Percentiles rank a stretch among this genome's conserved stretches.
phyloP scores from a whole-genome alignment of 2,888 invertebrate species.

The Dynastes grantii region DNA sequence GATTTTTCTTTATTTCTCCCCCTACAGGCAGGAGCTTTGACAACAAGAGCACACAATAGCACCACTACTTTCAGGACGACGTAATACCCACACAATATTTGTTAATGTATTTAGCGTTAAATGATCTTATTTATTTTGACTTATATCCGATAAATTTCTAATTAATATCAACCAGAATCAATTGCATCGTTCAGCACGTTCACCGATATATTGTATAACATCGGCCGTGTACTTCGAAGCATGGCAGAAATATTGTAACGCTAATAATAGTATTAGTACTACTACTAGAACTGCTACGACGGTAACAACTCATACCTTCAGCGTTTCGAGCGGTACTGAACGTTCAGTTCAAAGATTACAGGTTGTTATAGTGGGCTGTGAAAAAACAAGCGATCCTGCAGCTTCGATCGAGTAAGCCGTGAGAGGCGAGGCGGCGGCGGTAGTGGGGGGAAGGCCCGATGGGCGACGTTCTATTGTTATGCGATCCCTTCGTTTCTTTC shows the following conservation, averaged over 20 bases:
- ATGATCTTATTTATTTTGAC: no score
- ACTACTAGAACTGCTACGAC: neutral
- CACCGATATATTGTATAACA: slow-evolving; percentile 55
- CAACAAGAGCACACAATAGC: slow-evolving; percentile 11
- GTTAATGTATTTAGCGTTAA: neutral
- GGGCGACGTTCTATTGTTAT: slow-evolving; percentile 62
- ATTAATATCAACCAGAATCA: slow-evolving; percentile 48
- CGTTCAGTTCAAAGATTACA: slow-evolving; percentile 64
- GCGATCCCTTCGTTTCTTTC: slow-evolving; percentile 39
- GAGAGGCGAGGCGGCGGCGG: slow-evolving; percentile 57
- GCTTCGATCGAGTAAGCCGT: slow-evolving; percentile 57
- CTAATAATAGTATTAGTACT: slow-evolving; percentile 22
- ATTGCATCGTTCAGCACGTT: slow-evolving; percentile 57
- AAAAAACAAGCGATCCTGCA: slow-evolving; percentile 66
- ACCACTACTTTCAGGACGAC: neutral
- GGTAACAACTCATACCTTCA: slow-evolving; percentile 48
- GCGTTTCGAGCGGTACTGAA: slow-evolving; percentile 57
- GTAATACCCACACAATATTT: slow-evolving; percentile 13
- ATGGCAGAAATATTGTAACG: slow-evolving; percentile 54
- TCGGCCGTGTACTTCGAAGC: slow-evolving; percentile 58
- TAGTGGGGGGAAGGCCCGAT: slow-evolving; percentile 56
- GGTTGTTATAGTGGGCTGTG: slow-evolving; percentile 69
- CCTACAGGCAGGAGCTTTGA: neutral
- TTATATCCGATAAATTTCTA: slow-evolving; percentile 4
- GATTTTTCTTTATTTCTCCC: slow-evolving; percentile 37